A percentile compares a stretch with the other conserved stretches of the same genome.
Conservation (phyloP, 2,888 invertebrate genomes). For the Rhingia rostrata region DNA sequence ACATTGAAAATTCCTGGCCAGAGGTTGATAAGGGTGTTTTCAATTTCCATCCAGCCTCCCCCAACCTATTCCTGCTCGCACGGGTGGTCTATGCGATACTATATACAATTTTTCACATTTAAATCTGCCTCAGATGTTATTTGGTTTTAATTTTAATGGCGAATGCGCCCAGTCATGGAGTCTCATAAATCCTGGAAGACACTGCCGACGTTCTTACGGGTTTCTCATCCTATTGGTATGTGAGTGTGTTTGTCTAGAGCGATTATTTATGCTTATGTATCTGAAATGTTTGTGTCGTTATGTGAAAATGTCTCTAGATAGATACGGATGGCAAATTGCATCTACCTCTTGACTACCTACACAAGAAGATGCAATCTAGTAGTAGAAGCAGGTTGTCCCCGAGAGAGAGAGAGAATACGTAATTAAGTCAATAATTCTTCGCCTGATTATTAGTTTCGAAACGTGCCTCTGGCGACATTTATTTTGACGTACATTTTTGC, state of each 20-base stretch:
- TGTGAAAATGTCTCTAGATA: conserved; percentile 60
- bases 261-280: conserved; percentile 71
- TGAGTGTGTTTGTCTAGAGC: conserved; percentile 21
- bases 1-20: conserved; percentile 1
- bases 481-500: conserved; percentile 14
- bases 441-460: conserved; percentile 71
- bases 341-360: conserved; percentile 39
- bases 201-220: conserved; percentile 21
- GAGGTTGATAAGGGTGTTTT: conserved; percentile 20
- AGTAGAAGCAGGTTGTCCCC: conserved; percentile 66
- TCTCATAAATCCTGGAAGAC: conserved; percentile 67
- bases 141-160: conserved; percentile 74
- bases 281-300: conserved; percentile 60
- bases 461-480: conserved; percentile 71
- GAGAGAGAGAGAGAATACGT: conserved; percentile 60
- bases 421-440: conserved; percentile 74
- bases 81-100: background rate
- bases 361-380: conserved; percentile 52
- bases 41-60: conserved; percentile 3
- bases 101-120: conserved; percentile 32
- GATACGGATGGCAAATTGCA: conserved; percentile 73
- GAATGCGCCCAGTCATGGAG: conserved; percentile 41
- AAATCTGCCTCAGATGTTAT: conserved; percentile 70
- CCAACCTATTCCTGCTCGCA: background rate
- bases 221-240: conserved; percentile 22